phyloP scores from a whole-genome alignment of 2,888 invertebrate species.

The Brachyptera risi region DNA sequence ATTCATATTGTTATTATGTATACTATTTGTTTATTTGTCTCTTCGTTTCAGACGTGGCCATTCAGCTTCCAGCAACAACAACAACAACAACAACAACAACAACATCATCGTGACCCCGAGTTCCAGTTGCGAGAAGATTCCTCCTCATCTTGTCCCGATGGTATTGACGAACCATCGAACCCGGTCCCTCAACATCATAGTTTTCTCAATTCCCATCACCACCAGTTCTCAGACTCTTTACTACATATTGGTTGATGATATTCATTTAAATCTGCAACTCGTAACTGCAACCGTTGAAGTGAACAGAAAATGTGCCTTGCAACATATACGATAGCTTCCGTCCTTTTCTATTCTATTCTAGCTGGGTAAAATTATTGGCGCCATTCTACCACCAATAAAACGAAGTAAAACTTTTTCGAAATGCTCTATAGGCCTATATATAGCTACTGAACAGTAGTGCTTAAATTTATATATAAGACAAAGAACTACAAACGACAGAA shows the following conservation, averaged over 20 bases:
- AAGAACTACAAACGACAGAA: no score
- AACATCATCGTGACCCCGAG: background rate
- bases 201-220: constrained; percentile 21
- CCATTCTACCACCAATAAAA: no score
- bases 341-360: no score
- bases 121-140: background rate
- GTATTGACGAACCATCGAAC: constrained; percentile 23
- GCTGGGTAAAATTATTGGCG: no score
- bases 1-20: no score
- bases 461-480: no score
- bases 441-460: no score
- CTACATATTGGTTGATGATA: constrained; percentile 20
- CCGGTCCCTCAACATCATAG: constrained; percentile 20
- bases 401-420: no score
- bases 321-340: no score
- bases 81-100: background rate
- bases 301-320: background rate
- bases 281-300: background rate
- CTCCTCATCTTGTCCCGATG: constrained; percentile 17
- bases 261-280: background rate
- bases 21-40: background rate
- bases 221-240: constrained; percentile 26
- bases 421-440: no score
- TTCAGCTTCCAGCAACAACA: constrained; percentile 65
- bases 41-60: constrained; percentile 66